Evolutionary conservation across 2,797 vertebrate genomes (phyloP), one percentile per base, ranked within the genome.

Genomic region (Helicolenus hilgendorfi): DNA sequence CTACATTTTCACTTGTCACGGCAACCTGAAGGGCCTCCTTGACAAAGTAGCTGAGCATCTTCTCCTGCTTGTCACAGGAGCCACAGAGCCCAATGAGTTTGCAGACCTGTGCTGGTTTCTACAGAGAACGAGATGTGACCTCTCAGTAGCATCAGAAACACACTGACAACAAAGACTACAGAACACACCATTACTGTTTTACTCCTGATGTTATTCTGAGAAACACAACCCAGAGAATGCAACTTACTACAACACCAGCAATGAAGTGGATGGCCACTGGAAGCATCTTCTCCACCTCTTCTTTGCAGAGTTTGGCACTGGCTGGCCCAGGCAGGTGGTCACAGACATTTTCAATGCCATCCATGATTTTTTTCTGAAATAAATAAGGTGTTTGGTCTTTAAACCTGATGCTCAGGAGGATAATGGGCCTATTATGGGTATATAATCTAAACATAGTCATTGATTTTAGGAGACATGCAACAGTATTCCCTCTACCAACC

Each of bases 31-130:
- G 45, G 26, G 69, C 90, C 64, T 96, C 89, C 8, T 86, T 79
- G n/a, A 90, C 79, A 31, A 95, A 93, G 29, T 82, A 91, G 63
- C 65, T 60, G 10, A 96, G 85, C 60, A 95, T 77, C 45, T 88
- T 78, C 27, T 91, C 64, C 31, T 83, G 88, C 60, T 80, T 60
- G 11, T 70, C 84, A 9, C 70, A 65, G 45, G 93, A 88, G 27
- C 77, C 68, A 59, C 97, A 98, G n/a, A 98, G 87, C 4, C 95
- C 94, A 2, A 97, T 24, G 45, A 80, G 1, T 76, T 89, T 83
- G 85, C 97, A 98, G 35, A 96, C 26, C 24, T 96, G 45, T 2
- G 15, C 81, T 33, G 97, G 97, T 83, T 96, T 96, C 97, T 98
- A 53, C 13, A 84, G 26, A 65, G 49, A 76, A 29, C 62, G 2